Base-by-base conservation (phyloP, 2,888 invertebrate genomes). In the Lysandra coridon region DNA sequence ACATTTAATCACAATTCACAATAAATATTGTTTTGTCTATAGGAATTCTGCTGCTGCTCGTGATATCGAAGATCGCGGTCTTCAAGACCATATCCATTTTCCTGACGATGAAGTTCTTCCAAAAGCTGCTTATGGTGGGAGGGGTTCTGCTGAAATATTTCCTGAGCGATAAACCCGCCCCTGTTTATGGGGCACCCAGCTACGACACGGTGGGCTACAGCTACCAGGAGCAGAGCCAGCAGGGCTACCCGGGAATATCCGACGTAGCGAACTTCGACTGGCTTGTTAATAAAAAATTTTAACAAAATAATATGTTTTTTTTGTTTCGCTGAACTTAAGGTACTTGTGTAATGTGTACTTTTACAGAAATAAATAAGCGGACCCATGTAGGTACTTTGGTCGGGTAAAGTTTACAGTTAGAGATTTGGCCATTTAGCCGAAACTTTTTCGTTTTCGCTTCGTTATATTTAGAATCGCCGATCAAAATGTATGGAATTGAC, bases 121-220 rank as follows among this genome's bases (percentile, higher is more conserved):
- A 94, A 81, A 94, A 93, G 82, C 83, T 94, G 14, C 91, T 92
- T 84, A 88, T 88, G 76, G 80, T 92, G 4, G 90, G 88, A 0
- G 93, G 92, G 0, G 73, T 93, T 0, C 80, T 92, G 7, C 85
- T 94, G n/a, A 91, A 88, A 80, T 88, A 90, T 82, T 89, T 89
- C 82, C 86, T 94, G 87, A 92, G 83, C 6, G 82, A 83, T 30
- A 87, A 85, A 73, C 82, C 86, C 12, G 82, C 85, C 1, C 80
- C 85, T 0, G 84, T 86, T 74, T 92, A 93, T 73, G 92, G 91
- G 0, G 85, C 88, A 3, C 92, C 92, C 30, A 79, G 77, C 37
- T 94, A 94, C 80, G 92, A 94, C 79, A 94, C 93, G 0, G 84
- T 94, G 0, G 92, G 94, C 1, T 94, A 93, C 82, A 93, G 87